Conservation (phyloP, 2,797 vertebrate genomes). For the Semotilus atromaculatus region DNA sequence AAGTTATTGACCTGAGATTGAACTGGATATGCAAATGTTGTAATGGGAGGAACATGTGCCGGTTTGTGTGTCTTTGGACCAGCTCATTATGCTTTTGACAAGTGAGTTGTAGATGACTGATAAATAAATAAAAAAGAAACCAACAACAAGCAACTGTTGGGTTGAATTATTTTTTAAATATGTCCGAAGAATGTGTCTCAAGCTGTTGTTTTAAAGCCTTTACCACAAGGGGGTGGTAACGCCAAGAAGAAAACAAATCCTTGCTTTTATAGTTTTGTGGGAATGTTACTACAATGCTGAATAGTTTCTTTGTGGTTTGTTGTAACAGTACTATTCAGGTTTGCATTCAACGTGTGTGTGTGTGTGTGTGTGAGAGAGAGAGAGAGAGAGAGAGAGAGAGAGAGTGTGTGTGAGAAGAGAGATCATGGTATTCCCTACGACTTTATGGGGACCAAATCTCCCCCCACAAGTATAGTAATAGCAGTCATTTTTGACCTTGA, state of each 20-base stretch:
- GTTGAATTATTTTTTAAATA: background rate
- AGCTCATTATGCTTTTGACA: constrained; percentile 4
- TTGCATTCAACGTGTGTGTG: too few species aligned
- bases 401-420: background rate
- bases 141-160: background rate
- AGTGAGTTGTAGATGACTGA: constrained; percentile 11
- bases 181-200: background rate
- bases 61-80: constrained; percentile 4
- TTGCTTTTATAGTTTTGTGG: background rate
- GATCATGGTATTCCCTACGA: background rate
- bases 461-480: background rate
- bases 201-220: background rate
- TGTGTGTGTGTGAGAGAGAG: too few species aligned
- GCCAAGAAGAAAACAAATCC: background rate
- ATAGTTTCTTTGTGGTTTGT: background rate
- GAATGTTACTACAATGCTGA: background rate
- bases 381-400: too few species aligned
- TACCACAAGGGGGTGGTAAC: constrained; percentile 22
- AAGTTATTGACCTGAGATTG: constrained; percentile 31
- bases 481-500: background rate
- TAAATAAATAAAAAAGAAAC: constrained; percentile 6
- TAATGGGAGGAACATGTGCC: constrained; percentile 1
- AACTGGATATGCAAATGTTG: constrained; percentile 25
- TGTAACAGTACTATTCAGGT: background rate
- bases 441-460: background rate